Evolutionary conservation across 2,888 invertebrate species (phyloP), one percentile per base, ranked within the genome.

Genomic region (Ornithoptera alexandrae): DNA sequence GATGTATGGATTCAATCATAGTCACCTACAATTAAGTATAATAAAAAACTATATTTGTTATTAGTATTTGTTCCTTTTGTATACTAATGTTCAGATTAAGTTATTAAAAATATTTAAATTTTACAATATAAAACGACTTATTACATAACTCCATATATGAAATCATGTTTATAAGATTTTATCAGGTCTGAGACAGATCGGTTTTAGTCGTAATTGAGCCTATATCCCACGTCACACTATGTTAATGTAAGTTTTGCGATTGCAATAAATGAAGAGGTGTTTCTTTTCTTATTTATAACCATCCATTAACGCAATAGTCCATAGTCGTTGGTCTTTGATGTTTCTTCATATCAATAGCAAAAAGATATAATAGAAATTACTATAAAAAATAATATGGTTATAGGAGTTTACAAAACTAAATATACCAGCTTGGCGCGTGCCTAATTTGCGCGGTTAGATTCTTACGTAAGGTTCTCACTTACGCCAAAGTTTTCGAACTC

Each of bases 391-490:
- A 17, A 15, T 50, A 50, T 50, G 39, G 8, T 39, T 39, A 10
- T 50, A 50, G 10, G 50, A 50, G 50, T 17, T 50, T 15, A 50
- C 50, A 50, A 50, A 50, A 50, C 18, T 50, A 18, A 39, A 39
- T 39, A 17, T 50, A 50, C 50, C 50, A 17, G 50, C 15, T 50
- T 15, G 50, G 50, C 50, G 56, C 56, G 56, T 57, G 56, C 20
- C 56, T 57, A 57, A 57, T 57, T 57, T 22, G 56, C 6, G 56
- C 20, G 20, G 56, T 57, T 57, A 18, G 20, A 0, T 5, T 57
- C 20, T 57, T 57, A 57, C 56, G 56, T 57, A 57, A 57, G 20
- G 20, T 20, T 20, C 56, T 57, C 56, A 57, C 50, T 50, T 50
- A 50, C 50, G 50, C 15, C 15, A 50, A 50, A 17, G 50, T 50